Evolutionary conservation across 2,888 invertebrate genomes (phyloP), one percentile per base, ranked within the genome.

Genomic region (Agrochola lychnidis): DNA sequence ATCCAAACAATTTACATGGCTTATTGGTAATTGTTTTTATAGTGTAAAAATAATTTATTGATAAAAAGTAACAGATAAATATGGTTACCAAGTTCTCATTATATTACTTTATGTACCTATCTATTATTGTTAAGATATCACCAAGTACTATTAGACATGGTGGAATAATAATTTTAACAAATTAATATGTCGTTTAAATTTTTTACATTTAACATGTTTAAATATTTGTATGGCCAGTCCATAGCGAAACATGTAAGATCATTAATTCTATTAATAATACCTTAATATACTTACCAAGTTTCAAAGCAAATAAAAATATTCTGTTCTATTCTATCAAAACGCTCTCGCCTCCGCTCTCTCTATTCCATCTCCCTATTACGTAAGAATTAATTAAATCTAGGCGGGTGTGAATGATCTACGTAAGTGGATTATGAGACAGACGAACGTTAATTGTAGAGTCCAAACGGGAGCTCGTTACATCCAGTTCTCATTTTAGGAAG

Each of bases 341-440:
- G 53, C 25, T 68, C 2, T 6, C 83, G 73, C 59, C 1, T 16
- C 40, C 36, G 62, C 70, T 74, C 7, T n/a, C 5, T 22, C 42
- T 12, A 14, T 45, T 25, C 2, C 45, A 36, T 10, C 67, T 36
- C 51, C 71, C 64, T 64, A 36, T 77, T 67, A 79, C 78, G 85
- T 86, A 79, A 82, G 76, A 71, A 71, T 83, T 85, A 85, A 89
- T 89, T 84, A 88, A 86, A 85, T 80, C 77, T 63, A 83, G 74
- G 69, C 70, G 73, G 77, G 90, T 89, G 90, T 89, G 88, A 91
- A 91, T 85, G 88, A 78, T 82, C 89, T 81, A 77, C 36, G 53
- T 90, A 91, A 90, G 84, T 89, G 87, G 91, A 91, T 91, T 88
- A 90, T 57, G 77, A 79, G 86, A 80, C 78, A 53, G 76, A 78